Conservation (phyloP, 2,113 vertebrate species). For the Prionailurus viverrinus region DNA sequence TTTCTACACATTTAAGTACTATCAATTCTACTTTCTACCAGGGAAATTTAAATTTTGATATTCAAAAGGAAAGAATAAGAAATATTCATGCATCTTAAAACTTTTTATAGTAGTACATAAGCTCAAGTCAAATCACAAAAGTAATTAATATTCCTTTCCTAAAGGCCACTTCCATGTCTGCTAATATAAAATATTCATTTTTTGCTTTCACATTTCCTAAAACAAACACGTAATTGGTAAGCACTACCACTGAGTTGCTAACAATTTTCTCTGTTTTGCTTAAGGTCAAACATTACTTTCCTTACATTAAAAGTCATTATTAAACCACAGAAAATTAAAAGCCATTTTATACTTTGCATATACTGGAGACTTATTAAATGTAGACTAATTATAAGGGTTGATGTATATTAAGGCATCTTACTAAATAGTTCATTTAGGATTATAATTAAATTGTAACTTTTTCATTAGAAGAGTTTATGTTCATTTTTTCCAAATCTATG, state of each 20-base stretch:
- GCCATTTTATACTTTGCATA: neutral
- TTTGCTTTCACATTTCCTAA: constrained; percentile 50
- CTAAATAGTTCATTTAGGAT: neutral
- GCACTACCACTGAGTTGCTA: neutral
- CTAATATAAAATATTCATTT: constrained; percentile 39
- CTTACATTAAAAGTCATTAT: constrained; percentile 40
- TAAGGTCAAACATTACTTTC: constrained; percentile 30
- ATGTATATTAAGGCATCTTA: neutral
- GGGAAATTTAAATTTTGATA: constrained; percentile 39
- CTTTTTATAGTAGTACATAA: neutral
- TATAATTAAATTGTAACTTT: constrained; percentile 49
- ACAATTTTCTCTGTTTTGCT: constrained; percentile 54
- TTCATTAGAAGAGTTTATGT: neutral
- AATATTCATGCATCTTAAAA: constrained; percentile 9
- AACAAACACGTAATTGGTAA: constrained; percentile 7
- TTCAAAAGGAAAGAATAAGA: constrained; percentile 25
- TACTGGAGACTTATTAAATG: neutral
- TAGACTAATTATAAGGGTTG: neutral
- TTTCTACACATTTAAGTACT: neutral
- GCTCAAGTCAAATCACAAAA: constrained; percentile 37
- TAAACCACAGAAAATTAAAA: constrained; percentile 47
- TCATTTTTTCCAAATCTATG: constrained; percentile 31
- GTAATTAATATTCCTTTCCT: constrained; percentile 40
- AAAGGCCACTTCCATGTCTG: neutral
- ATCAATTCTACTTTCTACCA: constrained; percentile 25